These are phyloP conservation scores for Uria lomvia DNA, from an alignment of 2,113 vertebrate genomes.

Conservation along the genomic window DNA sequence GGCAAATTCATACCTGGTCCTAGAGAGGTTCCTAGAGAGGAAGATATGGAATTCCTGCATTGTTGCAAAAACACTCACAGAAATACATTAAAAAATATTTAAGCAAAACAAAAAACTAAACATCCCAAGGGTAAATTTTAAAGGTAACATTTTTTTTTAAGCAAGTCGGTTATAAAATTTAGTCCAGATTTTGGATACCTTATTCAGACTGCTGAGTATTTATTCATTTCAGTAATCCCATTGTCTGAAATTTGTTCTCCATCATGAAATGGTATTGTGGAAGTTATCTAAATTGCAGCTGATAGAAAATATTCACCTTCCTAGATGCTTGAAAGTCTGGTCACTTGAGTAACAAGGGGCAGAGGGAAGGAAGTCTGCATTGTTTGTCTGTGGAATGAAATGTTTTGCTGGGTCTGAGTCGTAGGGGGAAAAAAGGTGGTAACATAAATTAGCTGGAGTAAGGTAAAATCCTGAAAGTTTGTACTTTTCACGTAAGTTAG, in stretches of 20 bases:
- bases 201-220: not conserved
- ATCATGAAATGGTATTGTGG: not conserved
- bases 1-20: not conserved
- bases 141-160: not conserved
- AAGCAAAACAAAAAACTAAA: not conserved
- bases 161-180: not conserved
- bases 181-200: not conserved
- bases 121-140: not conserved
- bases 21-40: not conserved
- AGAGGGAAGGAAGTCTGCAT: not conserved
- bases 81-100: not conserved
- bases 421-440: too few relatives aligned
- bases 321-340: not conserved
- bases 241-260: not conserved
- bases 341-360: not conserved
- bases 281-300: not conserved
- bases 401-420: not conserved
- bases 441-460: not conserved
- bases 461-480: not conserved
- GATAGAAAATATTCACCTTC: not conserved
- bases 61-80: not conserved
- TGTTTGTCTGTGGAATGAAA: not conserved
- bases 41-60: not conserved
- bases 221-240: rapidly evolving
- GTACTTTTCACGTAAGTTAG: not conserved